phyloP scores from a whole-genome alignment of 2,888 invertebrate genomes.

The Brenthis hecate region DNA sequence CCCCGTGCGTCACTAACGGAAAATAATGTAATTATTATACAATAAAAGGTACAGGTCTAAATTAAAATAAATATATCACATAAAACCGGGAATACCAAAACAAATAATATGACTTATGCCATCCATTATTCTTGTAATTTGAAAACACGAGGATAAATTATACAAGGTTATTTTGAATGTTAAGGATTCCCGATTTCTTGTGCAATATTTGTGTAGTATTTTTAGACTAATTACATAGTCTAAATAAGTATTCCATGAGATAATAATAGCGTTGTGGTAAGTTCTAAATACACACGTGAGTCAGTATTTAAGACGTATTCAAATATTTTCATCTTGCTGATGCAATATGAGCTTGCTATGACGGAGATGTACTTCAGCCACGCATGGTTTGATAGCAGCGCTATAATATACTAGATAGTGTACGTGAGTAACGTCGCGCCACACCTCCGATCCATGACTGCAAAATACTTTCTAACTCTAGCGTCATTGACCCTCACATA shows the following conservation, averaged over 20 bases:
- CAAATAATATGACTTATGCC: not conserved
- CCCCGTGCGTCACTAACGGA: slow-evolving; percentile 49
- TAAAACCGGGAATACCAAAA: slow-evolving; percentile 26
- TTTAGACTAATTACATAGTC: too few species aligned
- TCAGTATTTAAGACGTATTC: not conserved
- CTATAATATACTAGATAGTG: not conserved
- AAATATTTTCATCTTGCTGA: slow-evolving; percentile 18
- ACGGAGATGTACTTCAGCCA: slow-evolving; percentile 9
- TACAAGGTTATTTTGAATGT: too few species aligned
- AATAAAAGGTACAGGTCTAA: slow-evolving; percentile 9
- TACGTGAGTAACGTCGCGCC: slow-evolving; percentile 27
- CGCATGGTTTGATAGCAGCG: slow-evolving; percentile 16
- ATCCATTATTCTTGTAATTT: too few species aligned
- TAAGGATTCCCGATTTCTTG: too few species aligned
- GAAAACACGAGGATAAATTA: too few species aligned
- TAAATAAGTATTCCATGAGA: too few species aligned
- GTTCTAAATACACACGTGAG: too few species aligned
- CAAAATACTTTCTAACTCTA: slow-evolving; percentile 40
- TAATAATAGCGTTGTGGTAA: too few species aligned
- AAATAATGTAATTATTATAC: slow-evolving; percentile 33
- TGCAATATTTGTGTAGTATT: too few species aligned
- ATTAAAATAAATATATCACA: slow-evolving; percentile 19
- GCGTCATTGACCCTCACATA: slow-evolving; percentile 35
- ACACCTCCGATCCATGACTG: slow-evolving; percentile 34
- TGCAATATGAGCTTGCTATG: slow-evolving; percentile 33